Evolutionary conservation across 2,888 invertebrate genomes (phyloP).

Genomic region (Catonia carolina): DNA sequence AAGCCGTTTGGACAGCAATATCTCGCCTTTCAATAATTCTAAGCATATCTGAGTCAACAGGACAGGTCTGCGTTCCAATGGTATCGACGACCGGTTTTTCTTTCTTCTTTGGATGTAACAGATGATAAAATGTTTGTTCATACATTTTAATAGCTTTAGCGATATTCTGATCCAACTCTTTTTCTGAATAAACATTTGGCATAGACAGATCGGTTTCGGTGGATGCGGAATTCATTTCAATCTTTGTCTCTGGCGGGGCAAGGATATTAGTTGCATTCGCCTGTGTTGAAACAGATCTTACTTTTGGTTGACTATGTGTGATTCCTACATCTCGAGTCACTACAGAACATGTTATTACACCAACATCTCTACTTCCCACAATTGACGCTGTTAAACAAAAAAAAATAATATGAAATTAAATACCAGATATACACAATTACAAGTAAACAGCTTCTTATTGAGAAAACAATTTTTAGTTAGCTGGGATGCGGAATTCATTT

Average conservation of each 20-base stretch:
- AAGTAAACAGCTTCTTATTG: too few relatives aligned
- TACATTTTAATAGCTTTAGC: slow-evolving; percentile 36
- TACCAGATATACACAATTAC: slow-evolving; percentile 2
- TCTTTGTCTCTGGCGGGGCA: slow-evolving; percentile 41
- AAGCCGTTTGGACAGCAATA: slow-evolving; percentile 36
- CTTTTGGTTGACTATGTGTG: slow-evolving; percentile 12
- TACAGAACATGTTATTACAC: slow-evolving; percentile 56
- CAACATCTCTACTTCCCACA: slow-evolving; percentile 55
- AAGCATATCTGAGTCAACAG: background rate
- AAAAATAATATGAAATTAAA: slow-evolving; percentile 37
- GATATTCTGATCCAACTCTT: slow-evolving; percentile 37
- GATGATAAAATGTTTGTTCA: slow-evolving; percentile 24
- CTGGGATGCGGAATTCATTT: too few relatives aligned
- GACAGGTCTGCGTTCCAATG: slow-evolving; percentile 38
- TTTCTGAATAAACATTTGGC: slow-evolving; percentile 36
- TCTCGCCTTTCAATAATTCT: slow-evolving; percentile 25
- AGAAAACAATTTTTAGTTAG: too few relatives aligned
- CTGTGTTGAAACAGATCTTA: slow-evolving; percentile 2
- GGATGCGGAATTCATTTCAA: slow-evolving; percentile 38
- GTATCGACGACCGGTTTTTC: slow-evolving; percentile 24
- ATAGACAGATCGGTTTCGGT: slow-evolving; percentile 41
- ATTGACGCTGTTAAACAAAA: background rate
- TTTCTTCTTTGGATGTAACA: slow-evolving; percentile 12
- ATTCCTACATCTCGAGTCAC: slow-evolving; percentile 59
- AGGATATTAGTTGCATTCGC: slow-evolving; percentile 3